phyloP scores from a whole-genome alignment of 2,797 vertebrate genomes.

The Chloroceryle inda region DNA sequence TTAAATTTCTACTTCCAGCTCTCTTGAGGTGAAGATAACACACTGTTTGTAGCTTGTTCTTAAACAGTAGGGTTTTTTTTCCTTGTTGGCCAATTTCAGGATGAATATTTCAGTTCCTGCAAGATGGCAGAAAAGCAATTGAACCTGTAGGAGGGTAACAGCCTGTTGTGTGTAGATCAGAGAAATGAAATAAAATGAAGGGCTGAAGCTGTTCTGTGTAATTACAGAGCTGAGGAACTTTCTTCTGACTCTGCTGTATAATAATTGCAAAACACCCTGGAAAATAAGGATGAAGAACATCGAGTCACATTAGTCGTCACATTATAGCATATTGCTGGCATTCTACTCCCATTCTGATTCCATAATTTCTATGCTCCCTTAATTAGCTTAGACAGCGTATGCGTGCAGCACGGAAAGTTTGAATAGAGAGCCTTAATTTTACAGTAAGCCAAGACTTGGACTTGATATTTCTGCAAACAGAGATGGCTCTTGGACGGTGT shows the following conservation, averaged over 20 bases:
- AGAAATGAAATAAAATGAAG: background rate
- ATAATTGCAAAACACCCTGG: background rate
- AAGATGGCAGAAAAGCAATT: background rate
- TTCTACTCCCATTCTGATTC: background rate
- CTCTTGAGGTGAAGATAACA: background rate
- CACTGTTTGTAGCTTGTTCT: background rate
- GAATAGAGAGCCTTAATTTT: background rate
- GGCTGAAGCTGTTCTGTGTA: background rate
- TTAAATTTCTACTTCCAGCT: background rate
- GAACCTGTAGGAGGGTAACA: background rate
- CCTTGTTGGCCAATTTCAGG: background rate
- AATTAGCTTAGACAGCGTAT: background rate
- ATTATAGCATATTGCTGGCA: background rate
- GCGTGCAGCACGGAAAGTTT: background rate
- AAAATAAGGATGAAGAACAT: background rate
- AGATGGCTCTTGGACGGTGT: background rate
- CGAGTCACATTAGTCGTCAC: background rate
- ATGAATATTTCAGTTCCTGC: background rate
- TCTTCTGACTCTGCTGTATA: background rate
- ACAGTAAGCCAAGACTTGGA: background rate
- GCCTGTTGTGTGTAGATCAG: background rate
- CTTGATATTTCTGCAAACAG: background rate
- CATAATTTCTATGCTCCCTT: background rate
- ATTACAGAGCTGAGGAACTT: background rate
- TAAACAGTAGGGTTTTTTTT: background rate